Percentiles rank a stretch among this genome's conserved stretches.
phyloP scores from a whole-genome alignment of 2,113 vertebrate species.

The Octodon degus region DNA sequence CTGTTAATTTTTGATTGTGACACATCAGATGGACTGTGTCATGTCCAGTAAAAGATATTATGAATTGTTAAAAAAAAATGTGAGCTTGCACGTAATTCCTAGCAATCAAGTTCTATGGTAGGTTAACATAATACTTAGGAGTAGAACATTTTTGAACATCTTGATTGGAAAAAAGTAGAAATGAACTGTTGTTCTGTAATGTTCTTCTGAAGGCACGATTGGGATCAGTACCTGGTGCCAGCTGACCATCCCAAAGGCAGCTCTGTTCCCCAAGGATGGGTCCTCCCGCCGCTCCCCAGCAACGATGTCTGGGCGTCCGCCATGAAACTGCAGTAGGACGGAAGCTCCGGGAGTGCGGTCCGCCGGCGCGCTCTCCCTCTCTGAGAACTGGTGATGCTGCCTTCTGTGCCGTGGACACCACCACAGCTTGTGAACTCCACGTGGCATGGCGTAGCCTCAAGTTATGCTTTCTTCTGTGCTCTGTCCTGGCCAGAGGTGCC shows the following conservation, averaged over 20 bases:
- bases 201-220: slow-evolving; percentile 91
- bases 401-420: background rate
- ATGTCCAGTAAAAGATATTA: too few relatives aligned
- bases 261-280: slow-evolving; percentile 92
- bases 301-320: slow-evolving; percentile 92
- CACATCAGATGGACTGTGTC: too few relatives aligned
- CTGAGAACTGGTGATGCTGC: background rate
- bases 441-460: background rate
- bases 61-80: background rate
- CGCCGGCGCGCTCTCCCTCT: background rate
- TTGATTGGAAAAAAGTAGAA: slow-evolving; percentile 8
- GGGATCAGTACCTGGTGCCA: slow-evolving; percentile 93
- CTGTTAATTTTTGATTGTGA: too few relatives aligned
- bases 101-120: background rate
- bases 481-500: slow-evolving; percentile 28
- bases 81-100: background rate
- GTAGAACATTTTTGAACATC: slow-evolving; percentile 49
- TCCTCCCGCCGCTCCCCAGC: slow-evolving; percentile 90
- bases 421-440: background rate
- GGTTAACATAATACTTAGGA: background rate
- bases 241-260: slow-evolving; percentile 92
- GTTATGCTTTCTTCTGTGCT: background rate
- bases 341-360: slow-evolving; percentile 34
- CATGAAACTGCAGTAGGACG: slow-evolving; percentile 82
- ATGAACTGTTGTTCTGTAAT: slow-evolving; percentile 57